These are phyloP conservation scores for Andrena bucephala DNA, from an alignment of 2,888 invertebrate species.

Conservation along the genomic window DNA sequence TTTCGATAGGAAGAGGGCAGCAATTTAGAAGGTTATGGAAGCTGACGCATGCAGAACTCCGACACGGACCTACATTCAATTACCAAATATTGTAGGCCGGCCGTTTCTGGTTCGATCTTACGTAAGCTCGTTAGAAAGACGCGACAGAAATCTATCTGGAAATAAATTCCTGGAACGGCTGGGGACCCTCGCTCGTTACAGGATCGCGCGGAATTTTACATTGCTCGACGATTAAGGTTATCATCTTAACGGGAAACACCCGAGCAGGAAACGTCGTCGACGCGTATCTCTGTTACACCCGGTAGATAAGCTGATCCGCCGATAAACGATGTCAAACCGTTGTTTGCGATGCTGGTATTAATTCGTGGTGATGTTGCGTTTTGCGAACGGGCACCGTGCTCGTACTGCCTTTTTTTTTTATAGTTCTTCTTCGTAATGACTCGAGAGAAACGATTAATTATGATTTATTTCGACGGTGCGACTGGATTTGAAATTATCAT, in stretches of 20 bases:
- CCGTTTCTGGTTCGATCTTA: constrained; percentile 57
- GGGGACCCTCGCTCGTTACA: constrained; percentile 1
- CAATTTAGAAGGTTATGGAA: constrained; percentile 44
- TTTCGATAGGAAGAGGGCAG: constrained; percentile 37
- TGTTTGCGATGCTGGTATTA: constrained; percentile 57
- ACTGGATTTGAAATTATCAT: neutral
- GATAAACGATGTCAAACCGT: constrained; percentile 70
- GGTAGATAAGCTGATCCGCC: constrained; percentile 74
- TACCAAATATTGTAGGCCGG: constrained; percentile 73
- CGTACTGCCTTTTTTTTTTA: neutral
- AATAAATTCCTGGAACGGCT: constrained; percentile 45
- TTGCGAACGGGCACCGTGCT: constrained; percentile 37
- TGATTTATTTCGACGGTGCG: neutral
- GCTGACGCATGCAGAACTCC: constrained; percentile 57
- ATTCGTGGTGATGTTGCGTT: constrained; percentile 43
- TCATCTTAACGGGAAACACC: constrained; percentile 74
- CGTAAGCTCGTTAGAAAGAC: constrained; percentile 62
- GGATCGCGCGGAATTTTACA: constrained; percentile 53
- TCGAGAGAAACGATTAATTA: neutral
- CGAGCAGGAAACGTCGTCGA: constrained; percentile 69
- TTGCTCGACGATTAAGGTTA: constrained; percentile 73
- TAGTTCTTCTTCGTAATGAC: neutral
- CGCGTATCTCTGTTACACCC: constrained; percentile 71
- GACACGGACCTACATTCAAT: constrained; percentile 72
- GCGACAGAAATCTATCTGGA: constrained; percentile 22